phyloP scores from a whole-genome alignment of 1,140 invertebrate species.

The Achatina immaculata region DNA sequence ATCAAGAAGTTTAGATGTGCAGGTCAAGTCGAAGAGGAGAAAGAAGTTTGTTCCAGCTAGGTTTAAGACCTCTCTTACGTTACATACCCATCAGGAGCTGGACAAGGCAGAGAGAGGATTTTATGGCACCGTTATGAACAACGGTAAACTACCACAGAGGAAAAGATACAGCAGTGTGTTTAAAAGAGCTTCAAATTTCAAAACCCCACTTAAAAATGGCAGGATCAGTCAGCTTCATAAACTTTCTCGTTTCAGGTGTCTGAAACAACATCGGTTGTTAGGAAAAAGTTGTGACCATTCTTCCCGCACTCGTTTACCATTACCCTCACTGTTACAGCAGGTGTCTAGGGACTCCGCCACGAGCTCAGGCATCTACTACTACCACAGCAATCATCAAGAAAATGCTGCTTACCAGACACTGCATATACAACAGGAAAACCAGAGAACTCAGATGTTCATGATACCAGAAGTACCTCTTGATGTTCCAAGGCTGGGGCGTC shows the following conservation, averaged over 20 bases:
- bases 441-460: background rate
- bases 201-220: background rate
- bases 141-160: background rate
- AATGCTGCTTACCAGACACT: slow-evolving; percentile 15
- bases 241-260: background rate
- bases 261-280: background rate
- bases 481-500: background rate
- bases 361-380: slow-evolving; percentile 17
- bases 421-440: background rate
- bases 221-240: background rate
- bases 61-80: background rate
- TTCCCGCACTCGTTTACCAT: background rate
- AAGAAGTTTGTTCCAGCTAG: background rate
- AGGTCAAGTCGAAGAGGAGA: background rate
- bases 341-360: background rate
- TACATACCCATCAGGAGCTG: background rate
- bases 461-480: background rate
- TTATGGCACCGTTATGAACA: background rate
- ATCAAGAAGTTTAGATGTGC: too few relatives aligned
- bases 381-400: background rate
- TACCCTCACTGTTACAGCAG: background rate
- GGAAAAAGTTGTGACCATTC: background rate
- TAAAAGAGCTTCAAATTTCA: background rate
- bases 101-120: background rate
- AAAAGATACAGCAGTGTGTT: background rate